These are phyloP conservation scores for Sphinx pinastri DNA, from an alignment of 2,888 invertebrate species.

Conservation along the genomic window DNA sequence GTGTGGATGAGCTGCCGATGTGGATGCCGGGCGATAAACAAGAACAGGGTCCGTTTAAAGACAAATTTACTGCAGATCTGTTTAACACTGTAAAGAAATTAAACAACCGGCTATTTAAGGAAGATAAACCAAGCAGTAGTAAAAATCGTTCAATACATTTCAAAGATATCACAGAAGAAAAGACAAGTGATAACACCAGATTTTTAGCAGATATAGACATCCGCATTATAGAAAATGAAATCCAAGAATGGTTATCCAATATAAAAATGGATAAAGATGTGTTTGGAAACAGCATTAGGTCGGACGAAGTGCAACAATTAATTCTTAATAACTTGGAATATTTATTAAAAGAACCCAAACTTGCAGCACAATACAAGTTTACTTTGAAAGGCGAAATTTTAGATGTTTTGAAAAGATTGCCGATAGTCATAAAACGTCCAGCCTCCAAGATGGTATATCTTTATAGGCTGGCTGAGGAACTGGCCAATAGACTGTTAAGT, in stretches of 20 bases:
- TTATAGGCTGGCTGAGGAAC: not conserved
- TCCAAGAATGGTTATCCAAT: not conserved
- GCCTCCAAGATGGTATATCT: not conserved
- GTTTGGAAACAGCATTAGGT: not conserved
- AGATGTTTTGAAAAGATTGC: conserved; percentile 17
- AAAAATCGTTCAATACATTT: conserved; percentile 12
- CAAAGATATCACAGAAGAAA: not conserved
- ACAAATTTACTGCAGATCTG: not conserved
- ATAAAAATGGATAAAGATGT: conserved; percentile 10
- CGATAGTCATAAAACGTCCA: not conserved
- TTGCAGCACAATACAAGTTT: conserved; percentile 14
- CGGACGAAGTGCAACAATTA: not conserved
- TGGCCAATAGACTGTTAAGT: conserved; percentile 8
- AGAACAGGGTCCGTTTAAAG: conserved; percentile 9
- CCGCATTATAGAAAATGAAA: conserved; percentile 9
- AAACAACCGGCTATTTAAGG: not conserved
- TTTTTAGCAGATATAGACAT: conserved; percentile 4
- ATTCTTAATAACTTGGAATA: not conserved
- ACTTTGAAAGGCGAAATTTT: conserved; percentile 22
- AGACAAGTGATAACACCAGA: not conserved
- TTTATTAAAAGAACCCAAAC: conserved; percentile 5
- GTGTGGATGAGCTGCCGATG: conserved; percentile 9
- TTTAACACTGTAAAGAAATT: not conserved
- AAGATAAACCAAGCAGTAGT: conserved; percentile 10
- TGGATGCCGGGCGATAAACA: not conserved